These are phyloP conservation scores for Bicyclus anynana DNA, from an alignment of 1,140 invertebrate genomes.

Conservation along the genomic window DNA sequence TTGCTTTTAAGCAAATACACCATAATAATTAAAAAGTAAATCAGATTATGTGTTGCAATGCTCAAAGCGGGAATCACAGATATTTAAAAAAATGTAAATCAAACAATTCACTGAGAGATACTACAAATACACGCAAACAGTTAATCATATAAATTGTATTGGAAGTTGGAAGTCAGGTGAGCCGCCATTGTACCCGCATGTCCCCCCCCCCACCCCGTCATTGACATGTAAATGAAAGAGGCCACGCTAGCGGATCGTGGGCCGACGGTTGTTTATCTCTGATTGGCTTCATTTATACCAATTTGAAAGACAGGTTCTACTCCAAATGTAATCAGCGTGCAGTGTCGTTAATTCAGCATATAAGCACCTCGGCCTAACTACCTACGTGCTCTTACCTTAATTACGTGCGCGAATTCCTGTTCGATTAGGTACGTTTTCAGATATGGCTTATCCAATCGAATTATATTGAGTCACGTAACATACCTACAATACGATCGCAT, in stretches of 20 bases:
- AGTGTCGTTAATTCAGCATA: slow-evolving; percentile 44
- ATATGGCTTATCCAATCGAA: neutral
- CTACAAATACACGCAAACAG: slow-evolving; percentile 4
- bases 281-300: slow-evolving; percentile 68
- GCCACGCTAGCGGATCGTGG: slow-evolving; percentile 42
- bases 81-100: neutral
- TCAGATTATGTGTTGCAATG: too few relatives aligned
- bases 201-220: slow-evolving; percentile 31
- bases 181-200: slow-evolving; percentile 43
- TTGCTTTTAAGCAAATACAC: too few relatives aligned
- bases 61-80: too few relatives aligned
- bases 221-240: slow-evolving; percentile 69
- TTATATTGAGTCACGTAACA: too few relatives aligned
- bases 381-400: neutral
- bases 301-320: slow-evolving; percentile 64
- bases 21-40: too few relatives aligned
- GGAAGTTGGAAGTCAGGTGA: slow-evolving; percentile 42
- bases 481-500: too few relatives aligned
- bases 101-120: neutral
- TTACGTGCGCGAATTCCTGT: neutral
- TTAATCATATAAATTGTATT: slow-evolving; percentile 11
- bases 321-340: slow-evolving; percentile 45
- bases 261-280: slow-evolving; percentile 69
- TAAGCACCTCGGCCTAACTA: neutral
- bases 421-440: neutral